phyloP scores from a whole-genome alignment of 2,113 vertebrate species.

The Acinonyx jubatus region DNA sequence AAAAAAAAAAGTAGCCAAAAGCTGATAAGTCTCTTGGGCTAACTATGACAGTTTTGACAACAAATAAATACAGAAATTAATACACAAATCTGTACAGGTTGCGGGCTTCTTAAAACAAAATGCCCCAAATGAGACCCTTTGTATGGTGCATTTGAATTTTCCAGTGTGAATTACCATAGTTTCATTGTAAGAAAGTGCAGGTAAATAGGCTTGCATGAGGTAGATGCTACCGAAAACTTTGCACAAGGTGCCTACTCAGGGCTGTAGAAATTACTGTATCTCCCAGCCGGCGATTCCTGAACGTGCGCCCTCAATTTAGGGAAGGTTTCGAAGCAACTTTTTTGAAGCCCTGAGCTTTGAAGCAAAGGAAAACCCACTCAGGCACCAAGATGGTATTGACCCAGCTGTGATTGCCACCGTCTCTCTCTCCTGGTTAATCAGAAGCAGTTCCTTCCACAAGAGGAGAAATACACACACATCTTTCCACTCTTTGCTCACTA shows the following conservation, averaged over 20 bases:
- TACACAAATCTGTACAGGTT: not conserved
- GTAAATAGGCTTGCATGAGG: not conserved
- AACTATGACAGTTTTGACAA: not conserved
- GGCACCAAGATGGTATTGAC: accelerated
- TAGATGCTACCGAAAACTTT: not conserved
- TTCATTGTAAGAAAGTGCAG: not conserved
- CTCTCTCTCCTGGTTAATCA: too few species aligned
- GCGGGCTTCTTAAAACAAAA: too few species aligned
- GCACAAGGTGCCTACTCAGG: accelerated
- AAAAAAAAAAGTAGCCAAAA: not conserved
- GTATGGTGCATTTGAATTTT: not conserved
- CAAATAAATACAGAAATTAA: not conserved
- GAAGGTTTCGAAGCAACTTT: not conserved
- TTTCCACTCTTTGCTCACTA: not conserved
- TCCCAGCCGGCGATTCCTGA: not conserved
- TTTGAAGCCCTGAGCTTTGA: not conserved
- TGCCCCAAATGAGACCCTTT: not conserved
- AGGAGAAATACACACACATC: not conserved
- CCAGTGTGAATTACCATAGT: not conserved
- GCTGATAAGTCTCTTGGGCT: not conserved
- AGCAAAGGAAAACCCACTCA: not conserved
- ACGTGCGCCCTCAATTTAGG: too few species aligned
- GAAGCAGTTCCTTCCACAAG: not conserved
- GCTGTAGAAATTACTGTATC: not conserved
- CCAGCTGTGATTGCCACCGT: accelerated